Base-by-base conservation (phyloP, 2,113 vertebrate genomes). In the Rhizomys pruinosus region DNA sequence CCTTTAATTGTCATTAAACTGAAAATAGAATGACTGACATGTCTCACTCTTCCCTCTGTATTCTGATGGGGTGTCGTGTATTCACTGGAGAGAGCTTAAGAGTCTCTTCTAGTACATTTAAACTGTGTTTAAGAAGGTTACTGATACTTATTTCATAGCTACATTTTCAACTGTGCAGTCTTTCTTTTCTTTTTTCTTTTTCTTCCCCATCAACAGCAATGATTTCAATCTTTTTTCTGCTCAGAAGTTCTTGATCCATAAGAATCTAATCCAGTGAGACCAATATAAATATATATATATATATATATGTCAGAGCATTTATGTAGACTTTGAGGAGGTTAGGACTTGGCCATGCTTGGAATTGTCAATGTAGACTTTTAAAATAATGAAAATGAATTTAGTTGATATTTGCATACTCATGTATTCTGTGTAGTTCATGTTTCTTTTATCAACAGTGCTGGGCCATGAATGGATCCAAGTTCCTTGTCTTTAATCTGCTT, bases 301-400 rank as follows among this genome's bases (percentile, higher is more conserved):
- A n/a, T n/a, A n/a, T n/a, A n/a, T n/a, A n/a, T 55, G 11, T 92
- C n/a, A 92, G 63, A 82, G 27, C 29, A 79, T 13, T 90, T 59
- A 42, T 78, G 17, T 84, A n/a, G n/a, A 84, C 59, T 90, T 87
- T 66, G 34, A 86, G 47, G 27, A 78, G 17, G 7, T 82, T 80
- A 34, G 57, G 27, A 61, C 55, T 76, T 77, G n/a, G 34, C 20
- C 73, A 32, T 11, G 22, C 80, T 69, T 90, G 86, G n/a, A n/a
- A 63, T 42, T 25, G 63, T 69, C 87, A 90, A n/a, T 87, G 20
- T 82, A 37, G 39, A 72, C 79, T 72, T 95, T 81, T 73, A 3
- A 82, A 93, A 71, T 82, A 81, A 63, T 76, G 34, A 80, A 80
- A 90, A 81, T 86, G 66, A 19, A 47, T 73, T 89, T 86, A 68